Conservation (phyloP, 2,113 vertebrate species). For the Etheostoma cragini region DNA sequence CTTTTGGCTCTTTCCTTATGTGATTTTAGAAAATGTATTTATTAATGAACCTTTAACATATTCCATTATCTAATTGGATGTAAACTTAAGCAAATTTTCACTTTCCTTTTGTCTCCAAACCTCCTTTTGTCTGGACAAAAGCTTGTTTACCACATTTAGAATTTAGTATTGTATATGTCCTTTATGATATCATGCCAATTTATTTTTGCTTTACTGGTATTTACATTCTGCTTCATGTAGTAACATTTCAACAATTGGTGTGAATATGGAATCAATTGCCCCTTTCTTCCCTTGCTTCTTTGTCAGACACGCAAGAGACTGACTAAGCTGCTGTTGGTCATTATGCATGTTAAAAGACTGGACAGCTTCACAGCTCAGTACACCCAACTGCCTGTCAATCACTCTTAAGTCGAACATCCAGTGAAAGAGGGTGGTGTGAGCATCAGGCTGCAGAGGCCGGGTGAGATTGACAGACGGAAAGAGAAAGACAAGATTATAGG, state of each 20-base stretch:
- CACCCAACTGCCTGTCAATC: constrained; percentile 44
- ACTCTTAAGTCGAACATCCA: constrained; percentile 40
- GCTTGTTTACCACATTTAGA: too few species aligned
- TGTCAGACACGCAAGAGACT: constrained; percentile 9
- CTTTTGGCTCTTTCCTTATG: too few species aligned
- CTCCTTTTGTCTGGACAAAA: too few species aligned
- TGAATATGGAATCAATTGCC: constrained; percentile 17
- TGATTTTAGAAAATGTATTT: too few species aligned
- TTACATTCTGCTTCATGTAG: background rate
- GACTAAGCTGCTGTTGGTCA: constrained; percentile 39
- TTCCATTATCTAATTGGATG: too few species aligned
- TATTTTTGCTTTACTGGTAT: background rate
- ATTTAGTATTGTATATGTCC: too few species aligned
- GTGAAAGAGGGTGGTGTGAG: constrained; percentile 25
- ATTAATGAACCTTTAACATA: too few species aligned
- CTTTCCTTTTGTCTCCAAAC: too few species aligned
- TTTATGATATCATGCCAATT: too few species aligned
- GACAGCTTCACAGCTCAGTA: constrained; percentile 46
- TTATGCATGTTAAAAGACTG: constrained; percentile 35
- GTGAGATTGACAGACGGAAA: constrained; percentile 23
- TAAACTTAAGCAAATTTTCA: too few species aligned
- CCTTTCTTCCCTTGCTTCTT: background rate
- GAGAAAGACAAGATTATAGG: constrained; percentile 41
- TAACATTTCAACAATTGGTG: constrained; percentile 5
- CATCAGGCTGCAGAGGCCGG: constrained; percentile 14